These are phyloP conservation scores for Drosophila kuntzei DNA, from an alignment of 2,888 invertebrate species.

Conservation along the genomic window DNA sequence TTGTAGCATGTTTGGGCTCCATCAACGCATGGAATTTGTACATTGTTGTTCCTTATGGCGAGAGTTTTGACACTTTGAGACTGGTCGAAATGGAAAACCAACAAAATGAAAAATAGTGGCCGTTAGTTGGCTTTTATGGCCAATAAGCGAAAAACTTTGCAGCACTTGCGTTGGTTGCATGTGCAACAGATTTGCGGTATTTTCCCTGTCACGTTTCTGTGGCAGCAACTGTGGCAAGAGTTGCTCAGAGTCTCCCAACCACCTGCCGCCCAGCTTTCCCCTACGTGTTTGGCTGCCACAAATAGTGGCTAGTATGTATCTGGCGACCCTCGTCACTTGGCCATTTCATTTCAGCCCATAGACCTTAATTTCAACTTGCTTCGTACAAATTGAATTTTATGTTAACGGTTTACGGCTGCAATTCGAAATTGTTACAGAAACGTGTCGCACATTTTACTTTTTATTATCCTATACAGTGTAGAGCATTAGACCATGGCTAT, in stretches of 20 bases:
- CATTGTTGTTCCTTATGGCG: slow-evolving; percentile 44
- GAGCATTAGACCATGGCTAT: slow-evolving; percentile 1
- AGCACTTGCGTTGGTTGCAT: slow-evolving; percentile 50
- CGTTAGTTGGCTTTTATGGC: slow-evolving; percentile 57
- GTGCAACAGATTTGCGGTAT: slow-evolving; percentile 68
- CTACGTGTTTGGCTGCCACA: slow-evolving; percentile 47
- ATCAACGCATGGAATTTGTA: slow-evolving; percentile 32
- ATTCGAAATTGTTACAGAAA: slow-evolving; percentile 18
- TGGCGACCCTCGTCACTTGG: slow-evolving; percentile 31
- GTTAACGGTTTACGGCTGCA: slow-evolving; percentile 24
- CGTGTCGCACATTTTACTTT: slow-evolving; percentile 26
- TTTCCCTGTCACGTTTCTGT: slow-evolving; percentile 35
- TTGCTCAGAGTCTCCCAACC: background rate
- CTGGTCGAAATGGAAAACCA: slow-evolving; percentile 32
- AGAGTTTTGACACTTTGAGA: slow-evolving; percentile 60
- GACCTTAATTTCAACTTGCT: slow-evolving; percentile 7
- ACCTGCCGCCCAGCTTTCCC: slow-evolving; percentile 18
- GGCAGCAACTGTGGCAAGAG: slow-evolving; percentile 3
- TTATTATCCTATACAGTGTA: background rate
- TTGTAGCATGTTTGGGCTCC: slow-evolving; percentile 38
- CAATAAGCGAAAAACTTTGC: slow-evolving; percentile 63
- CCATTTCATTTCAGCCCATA: slow-evolving; percentile 29
- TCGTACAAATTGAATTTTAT: slow-evolving; percentile 60
- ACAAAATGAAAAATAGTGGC: slow-evolving; percentile 24
- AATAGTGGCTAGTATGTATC: slow-evolving; percentile 21